Base-by-base conservation (phyloP, 1,140 invertebrate genomes). In the Temnothorax longispinosus region DNA sequence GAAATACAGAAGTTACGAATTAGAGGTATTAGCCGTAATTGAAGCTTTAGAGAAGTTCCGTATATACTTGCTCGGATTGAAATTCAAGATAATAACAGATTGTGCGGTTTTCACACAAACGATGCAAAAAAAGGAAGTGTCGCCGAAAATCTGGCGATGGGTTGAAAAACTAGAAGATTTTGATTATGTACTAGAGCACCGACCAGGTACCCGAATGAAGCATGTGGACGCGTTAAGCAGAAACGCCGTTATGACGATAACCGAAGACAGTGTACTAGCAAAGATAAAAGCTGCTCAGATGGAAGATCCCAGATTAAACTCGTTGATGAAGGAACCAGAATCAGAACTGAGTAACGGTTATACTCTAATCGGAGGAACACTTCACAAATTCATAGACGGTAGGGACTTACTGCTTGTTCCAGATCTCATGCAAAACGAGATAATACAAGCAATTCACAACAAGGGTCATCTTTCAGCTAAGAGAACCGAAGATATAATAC, bases 211-310 rank as follows among this genome's bases (percentile, higher is more conserved):
- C 0, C 11, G 69, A 27, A 85, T 85, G 81, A 72, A 38, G 8
- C 69, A 85, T 21, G 81, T 85, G 3, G 81, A 85, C 6, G 58
- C 69, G 0, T 54, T 85, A 38, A 85, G 81, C 35, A 74, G 81
- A 3, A 35, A 85, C 50, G 13, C 81, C 7, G 10, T 85, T 7
- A 60, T 85, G 58, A 84, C 54, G 0, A 38, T 84, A 6, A 10
- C 10, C 0, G 21, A 44, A 44, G 10, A 64, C 0, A 2, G n/a
- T 4, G 5, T 84, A 7, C 2, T 85, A 13, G 15, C 41, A 1
- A 58, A n/a, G 35, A 21, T 85, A n/a, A 72, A 52, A 35, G n/a
- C 18, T n/a, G 15, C 27, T 2, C 69, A 85, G 21, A 44, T 6
- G 7, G 5, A 74, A 13, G 58, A 56, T 38, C 0, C 54, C 11